Percentiles rank a stretch among this genome's conserved stretches.
Evolutionary conservation across 1,140 invertebrate species (phyloP).

Genomic region (Seison nebaliae): DNA sequence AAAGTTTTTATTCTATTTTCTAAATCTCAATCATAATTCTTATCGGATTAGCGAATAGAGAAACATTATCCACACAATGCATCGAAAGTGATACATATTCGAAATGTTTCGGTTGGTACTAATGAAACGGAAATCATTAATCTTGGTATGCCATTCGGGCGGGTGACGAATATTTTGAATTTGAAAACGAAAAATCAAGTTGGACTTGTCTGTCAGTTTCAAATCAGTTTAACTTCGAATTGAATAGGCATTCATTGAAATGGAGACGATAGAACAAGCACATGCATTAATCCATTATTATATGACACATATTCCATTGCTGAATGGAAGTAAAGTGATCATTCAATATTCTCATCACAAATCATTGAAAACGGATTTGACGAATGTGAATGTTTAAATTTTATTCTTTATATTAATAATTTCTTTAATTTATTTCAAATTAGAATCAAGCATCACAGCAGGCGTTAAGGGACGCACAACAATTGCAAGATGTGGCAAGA

Average conservation of each 20-base stretch:
- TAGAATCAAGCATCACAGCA: slow-evolving; percentile 43
- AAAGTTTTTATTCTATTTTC: no score
- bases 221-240: not conserved
- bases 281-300: slow-evolving; percentile 71
- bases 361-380: slow-evolving; percentile 29
- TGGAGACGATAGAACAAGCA: slow-evolving; percentile 63
- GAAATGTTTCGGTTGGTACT: slow-evolving; percentile 78
- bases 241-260: slow-evolving; percentile 54
- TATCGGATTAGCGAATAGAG: no score
- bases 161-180: slow-evolving; percentile 68
- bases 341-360: slow-evolving; percentile 86
- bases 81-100: slow-evolving; percentile 71
- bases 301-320: slow-evolving; percentile 41
- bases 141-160: slow-evolving; percentile 67
- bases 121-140: slow-evolving; percentile 74
- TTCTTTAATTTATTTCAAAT: not conserved
- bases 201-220: not conserved
- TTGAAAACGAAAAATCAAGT: slow-evolving; percentile 72
- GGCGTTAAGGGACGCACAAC: slow-evolving; percentile 38
- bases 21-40: no score
- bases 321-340: slow-evolving; percentile 63
- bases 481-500: slow-evolving; percentile 25
- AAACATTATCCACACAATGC: no score
- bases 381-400: slow-evolving; percentile 1
- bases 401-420: not conserved